A percentile compares a stretch with the other conserved stretches of the same genome.
phyloP scores from a whole-genome alignment of 2,888 invertebrate species.

The Notodonta dromedarius region DNA sequence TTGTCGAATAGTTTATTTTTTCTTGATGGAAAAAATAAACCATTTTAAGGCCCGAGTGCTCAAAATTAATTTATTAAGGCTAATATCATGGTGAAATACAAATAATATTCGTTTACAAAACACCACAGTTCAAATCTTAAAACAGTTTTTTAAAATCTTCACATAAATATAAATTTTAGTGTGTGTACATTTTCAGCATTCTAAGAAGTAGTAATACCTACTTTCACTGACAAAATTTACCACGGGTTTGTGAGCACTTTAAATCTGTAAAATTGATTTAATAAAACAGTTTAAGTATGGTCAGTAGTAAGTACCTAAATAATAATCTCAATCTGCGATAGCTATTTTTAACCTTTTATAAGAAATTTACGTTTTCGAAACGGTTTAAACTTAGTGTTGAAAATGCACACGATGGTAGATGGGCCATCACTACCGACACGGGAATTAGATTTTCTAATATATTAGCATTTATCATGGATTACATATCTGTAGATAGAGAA shows the following conservation, averaged over 20 bases:
- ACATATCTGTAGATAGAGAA: conserved; percentile 84
- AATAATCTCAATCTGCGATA: no score
- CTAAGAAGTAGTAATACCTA: conserved; percentile 16
- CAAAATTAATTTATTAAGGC: conserved; percentile 76
- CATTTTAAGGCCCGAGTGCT: conserved; percentile 65
- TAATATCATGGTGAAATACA: conserved; percentile 52
- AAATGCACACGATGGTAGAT: conserved; percentile 67
- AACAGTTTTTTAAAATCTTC: conserved; percentile 67
- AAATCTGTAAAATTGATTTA: not conserved
- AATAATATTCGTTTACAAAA: conserved; percentile 49
- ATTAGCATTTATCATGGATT: conserved; percentile 83
- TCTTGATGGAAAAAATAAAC: conserved; percentile 18
- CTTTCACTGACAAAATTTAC: conserved; percentile 1
- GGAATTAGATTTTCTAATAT: conserved; percentile 77
- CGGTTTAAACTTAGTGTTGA: conserved; percentile 52
- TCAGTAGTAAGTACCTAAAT: no score
- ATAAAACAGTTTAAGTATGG: not conserved
- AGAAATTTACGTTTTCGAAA: no score
- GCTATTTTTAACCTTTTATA: no score
- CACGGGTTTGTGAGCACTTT: no score
- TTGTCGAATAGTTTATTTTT: conserved; percentile 13
- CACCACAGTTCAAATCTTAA: conserved; percentile 36
- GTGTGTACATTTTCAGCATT: conserved; percentile 69
- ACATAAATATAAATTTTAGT: conserved; percentile 60
- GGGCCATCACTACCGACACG: conserved; percentile 65